Evolutionary conservation across 2,113 vertebrate genomes (phyloP).

Genomic region (Bubo bubo): DNA sequence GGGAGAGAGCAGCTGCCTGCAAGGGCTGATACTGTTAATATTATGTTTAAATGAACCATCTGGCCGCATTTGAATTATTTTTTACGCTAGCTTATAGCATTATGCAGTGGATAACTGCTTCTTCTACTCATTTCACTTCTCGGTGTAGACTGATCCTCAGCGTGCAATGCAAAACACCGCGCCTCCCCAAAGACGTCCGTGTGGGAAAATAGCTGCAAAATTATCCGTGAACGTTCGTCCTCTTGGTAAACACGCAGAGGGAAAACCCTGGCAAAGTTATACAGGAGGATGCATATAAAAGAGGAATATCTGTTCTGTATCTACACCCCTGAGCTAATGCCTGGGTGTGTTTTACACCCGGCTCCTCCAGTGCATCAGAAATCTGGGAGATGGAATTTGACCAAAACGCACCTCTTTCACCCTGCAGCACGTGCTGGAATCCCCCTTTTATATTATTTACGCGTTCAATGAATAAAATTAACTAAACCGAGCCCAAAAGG

Average conservation of each 20-base stretch:
- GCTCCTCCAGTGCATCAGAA: neutral
- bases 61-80: neutral
- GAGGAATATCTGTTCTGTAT: too few species aligned
- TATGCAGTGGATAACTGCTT: accelerated
- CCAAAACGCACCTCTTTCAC: accelerated
- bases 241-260: neutral
- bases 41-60: neutral
- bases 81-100: accelerated
- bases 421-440: neutral
- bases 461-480: neutral
- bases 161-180: accelerated
- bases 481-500: too few species aligned
- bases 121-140: accelerated
- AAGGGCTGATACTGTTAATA: too few species aligned
- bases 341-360: accelerated
- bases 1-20: neutral
- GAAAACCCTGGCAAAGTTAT: neutral
- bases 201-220: neutral
- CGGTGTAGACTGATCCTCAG: accelerated
- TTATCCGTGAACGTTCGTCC: neutral
- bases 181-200: neutral
- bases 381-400: too few species aligned
- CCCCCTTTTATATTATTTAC: neutral
- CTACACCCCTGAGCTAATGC: neutral
- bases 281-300: too few species aligned